Evolutionary conservation across 2,797 vertebrate genomes (phyloP).

Genomic region (Crocodylus rhombifer): DNA sequence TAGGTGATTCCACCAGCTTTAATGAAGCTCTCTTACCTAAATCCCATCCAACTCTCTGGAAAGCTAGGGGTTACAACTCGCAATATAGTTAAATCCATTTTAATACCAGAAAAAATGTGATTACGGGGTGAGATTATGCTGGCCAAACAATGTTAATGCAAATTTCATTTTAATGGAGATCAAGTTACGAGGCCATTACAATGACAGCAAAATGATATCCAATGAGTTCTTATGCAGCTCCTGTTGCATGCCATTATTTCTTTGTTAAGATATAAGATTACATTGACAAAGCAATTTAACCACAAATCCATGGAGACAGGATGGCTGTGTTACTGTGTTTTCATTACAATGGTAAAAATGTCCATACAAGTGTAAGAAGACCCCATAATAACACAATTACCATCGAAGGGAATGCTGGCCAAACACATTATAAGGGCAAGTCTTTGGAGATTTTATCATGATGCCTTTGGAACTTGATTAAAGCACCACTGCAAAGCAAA

Average conservation of each 20-base stretch:
- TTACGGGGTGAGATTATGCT: conserved; percentile 45
- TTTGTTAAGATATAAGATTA: conserved; percentile 69
- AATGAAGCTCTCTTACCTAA: conserved; percentile 23
- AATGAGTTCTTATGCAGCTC: background rate
- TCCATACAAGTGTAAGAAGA: conserved; percentile 10
- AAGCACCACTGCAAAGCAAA: background rate
- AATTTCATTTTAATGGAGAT: conserved; percentile 39
- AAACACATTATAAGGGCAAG: conserved; percentile 3
- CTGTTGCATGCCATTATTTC: conserved; percentile 68
- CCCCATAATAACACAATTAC: conserved; percentile 3
- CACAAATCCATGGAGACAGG: conserved; percentile 49
- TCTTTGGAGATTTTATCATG: background rate
- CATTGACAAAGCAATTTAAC: conserved; percentile 69
- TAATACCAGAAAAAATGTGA: conserved; percentile 61
- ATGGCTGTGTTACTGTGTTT: conserved; percentile 36
- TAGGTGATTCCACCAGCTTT: background rate
- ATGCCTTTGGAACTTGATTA: background rate
- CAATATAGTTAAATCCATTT: conserved; percentile 24
- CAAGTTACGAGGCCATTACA: conserved; percentile 52
- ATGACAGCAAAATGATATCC: conserved; percentile 59
- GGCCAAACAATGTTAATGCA: conserved; percentile 34
- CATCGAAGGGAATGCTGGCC: background rate
- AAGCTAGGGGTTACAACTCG: conserved; percentile 13
- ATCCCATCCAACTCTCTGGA: conserved; percentile 1
- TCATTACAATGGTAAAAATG: conserved; percentile 47